Base-by-base conservation (phyloP, 2,113 vertebrate genomes). In the Sebastes fasciatus region DNA sequence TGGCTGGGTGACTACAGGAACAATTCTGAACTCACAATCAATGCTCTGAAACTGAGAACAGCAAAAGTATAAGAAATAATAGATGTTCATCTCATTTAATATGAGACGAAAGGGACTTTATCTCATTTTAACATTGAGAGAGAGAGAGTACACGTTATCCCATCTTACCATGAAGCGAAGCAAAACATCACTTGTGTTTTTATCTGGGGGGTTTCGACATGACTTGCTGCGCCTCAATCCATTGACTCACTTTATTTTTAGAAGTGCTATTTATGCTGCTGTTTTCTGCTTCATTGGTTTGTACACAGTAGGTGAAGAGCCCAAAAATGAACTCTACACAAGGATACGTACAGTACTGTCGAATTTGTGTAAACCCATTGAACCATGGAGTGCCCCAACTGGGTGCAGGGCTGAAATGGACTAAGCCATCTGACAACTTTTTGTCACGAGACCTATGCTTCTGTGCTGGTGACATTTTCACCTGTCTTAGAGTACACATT, bases 161-260 rank as follows among this genome's bases (percentile, higher is more conserved):
- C 34, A 52, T 74, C 55, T 79, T 17, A 67, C 57, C 46, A 45
- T 62, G 61, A 76, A 80, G 69, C 8, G 17, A 87, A 77, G 79
- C 74, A 66, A 70, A 88, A 68, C 68, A 80, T 78, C 71, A 54
- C 49, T 43, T 79, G 46, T 42, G 34, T 79, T 85, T 73, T 46
- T 65, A 55, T 74, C 40, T 63, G n/a, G 16, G 13, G 14, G 51
- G 49, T 62, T 82, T 69, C 62, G 43, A 80, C 57, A 62, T 54
- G 77, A 74, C 66, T 73, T 66, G 16, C 55, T 61, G 58, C 40
- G 61, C 51, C 70, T 88, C 23, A 49, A 85, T 74, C 79, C 65
- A 55, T 42, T 49, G 66, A 55, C 65, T 60, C 26, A 45, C 60
- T 85, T 77, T 89, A 85, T 74, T 89, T 88, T 91, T 79, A 89